Evolutionary conservation across 2,797 vertebrate genomes (phyloP), one percentile per base, ranked within the genome.

Genomic region (Channa striata): DNA sequence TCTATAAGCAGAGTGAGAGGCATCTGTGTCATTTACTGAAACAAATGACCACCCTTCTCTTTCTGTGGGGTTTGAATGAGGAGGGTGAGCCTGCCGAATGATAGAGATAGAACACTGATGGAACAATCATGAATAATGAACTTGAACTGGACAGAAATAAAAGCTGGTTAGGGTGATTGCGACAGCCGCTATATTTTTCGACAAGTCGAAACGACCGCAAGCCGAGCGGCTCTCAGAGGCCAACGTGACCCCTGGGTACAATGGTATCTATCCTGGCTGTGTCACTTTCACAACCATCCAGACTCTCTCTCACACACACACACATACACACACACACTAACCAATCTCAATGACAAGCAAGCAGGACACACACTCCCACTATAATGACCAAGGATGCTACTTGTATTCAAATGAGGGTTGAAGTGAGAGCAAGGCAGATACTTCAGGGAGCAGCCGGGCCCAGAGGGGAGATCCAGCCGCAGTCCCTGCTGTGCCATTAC

Each of bases 21-120:
- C 85, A 93, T 90, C 87, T 91, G 81, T 93, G 94, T 93, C 93
- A 94, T 92, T 94, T 94, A 89, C 92, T 83, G 91, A 91, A 93
- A 93, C 90, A 89, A 79, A 92, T 84, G 86, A 94, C 84, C 82
- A 85, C 65, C 80, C 75, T 62, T 83, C 85, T 67, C 68, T 62
- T 87, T 70, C 85, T 72, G 88, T 81, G 86, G 87, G 87, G 77
- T 82, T 83, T 83, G 80, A 90, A 87, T 85, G 86, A 86, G 89
- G 88, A 84, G 84, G 86, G 78, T 74, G 89, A 87, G 84, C 72
- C 78, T 33, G 65, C 16, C 43, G 74, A 80, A 72, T 85, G 88
- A 88, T 91, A 87, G 88, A 90, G 90, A 90, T 84, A 80, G 86
- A 89, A 88, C 86, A 73, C 80, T 88, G 89, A 93, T 85, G 89